Evolutionary conservation across 2,888 invertebrate genomes (phyloP), one percentile per base, ranked within the genome.

Genomic region (Luperina testacea): DNA sequence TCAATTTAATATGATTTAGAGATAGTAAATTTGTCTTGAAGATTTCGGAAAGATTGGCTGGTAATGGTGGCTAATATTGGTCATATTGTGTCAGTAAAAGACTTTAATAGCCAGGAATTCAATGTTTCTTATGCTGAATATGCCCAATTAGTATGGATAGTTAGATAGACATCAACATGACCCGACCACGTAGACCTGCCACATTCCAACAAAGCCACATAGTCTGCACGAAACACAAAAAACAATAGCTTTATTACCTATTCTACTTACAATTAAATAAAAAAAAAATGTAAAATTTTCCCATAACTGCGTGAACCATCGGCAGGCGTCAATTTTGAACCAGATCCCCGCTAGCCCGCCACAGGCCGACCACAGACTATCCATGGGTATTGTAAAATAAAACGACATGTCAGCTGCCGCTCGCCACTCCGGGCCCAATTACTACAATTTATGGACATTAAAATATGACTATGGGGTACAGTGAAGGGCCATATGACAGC

Each of bases 401-500:
- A 88, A 80, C 80, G 88, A 87, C 75, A 79, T 80, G 80, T 78
- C 79, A 80, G 68, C 79, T 80, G 87, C 76, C 75, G 63, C 75
- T 51, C 74, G 75, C 73, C 75, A 83, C 87, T 87, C 80, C 72
- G 81, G 77, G 80, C 77, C 84, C 83, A 85, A 88, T 89, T 90
- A 89, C 84, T 82, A 84, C 81, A 90, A 90, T 87, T 87, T 90
- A 89, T 90, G 87, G 81, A 85, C 88, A 85, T 88, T 89, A 83
- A 89, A 88, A 88, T 90, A 88, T 90, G 80, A 78, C 75, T 71
- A 81, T 70, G 72, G 80, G 78, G 78, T 72, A 63, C 84, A 88
- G 89, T 78, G 89, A 67, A 77, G 88, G 45, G 64, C 68, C 68
- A 63, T 9, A 67, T 24, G 11, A 57, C 24, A 42, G 17, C 13